phyloP scores from a whole-genome alignment of 2,797 vertebrate genomes.

The Vespertilio murinus region DNA sequence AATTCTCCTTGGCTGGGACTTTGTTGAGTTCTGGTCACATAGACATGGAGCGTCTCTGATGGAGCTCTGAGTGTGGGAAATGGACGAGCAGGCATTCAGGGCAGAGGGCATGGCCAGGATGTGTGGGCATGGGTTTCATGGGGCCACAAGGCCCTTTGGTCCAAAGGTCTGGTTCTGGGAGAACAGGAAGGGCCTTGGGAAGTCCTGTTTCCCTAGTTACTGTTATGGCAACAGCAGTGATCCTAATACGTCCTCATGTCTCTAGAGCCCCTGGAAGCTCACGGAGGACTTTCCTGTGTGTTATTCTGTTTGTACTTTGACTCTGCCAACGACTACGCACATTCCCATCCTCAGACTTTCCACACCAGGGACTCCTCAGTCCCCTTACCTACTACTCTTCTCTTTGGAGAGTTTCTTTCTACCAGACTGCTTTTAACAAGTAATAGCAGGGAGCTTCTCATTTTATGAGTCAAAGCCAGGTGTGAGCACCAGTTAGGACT shows the following conservation, averaged over 20 bases:
- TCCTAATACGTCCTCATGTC: rapidly evolving
- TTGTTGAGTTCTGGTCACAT: not conserved
- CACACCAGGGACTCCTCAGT: not conserved
- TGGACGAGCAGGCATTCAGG: rapidly evolving
- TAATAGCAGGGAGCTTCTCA: not conserved
- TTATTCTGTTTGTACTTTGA: not conserved
- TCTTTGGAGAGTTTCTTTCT: not conserved
- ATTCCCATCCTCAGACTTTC: not conserved
- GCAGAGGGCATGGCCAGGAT: not conserved
- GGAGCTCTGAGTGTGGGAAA: not conserved
- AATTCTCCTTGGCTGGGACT: rapidly evolving
- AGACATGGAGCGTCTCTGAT: rapidly evolving
- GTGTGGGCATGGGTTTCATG: rapidly evolving
- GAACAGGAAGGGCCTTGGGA: not conserved
- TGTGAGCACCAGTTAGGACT: not conserved
- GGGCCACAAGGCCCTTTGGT: not conserved
- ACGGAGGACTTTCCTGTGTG: not conserved
- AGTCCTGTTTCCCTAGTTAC: not conserved
- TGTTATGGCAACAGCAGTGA: not conserved
- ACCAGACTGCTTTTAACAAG: not conserved
- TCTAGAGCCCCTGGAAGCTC: not conserved
- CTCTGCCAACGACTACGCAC: rapidly evolving
- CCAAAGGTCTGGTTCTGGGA: not conserved
- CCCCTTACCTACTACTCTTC: not conserved
- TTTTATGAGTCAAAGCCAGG: not conserved